Conservation (phyloP, 1,140 invertebrate genomes). For the Chlorops oryzae region DNA sequence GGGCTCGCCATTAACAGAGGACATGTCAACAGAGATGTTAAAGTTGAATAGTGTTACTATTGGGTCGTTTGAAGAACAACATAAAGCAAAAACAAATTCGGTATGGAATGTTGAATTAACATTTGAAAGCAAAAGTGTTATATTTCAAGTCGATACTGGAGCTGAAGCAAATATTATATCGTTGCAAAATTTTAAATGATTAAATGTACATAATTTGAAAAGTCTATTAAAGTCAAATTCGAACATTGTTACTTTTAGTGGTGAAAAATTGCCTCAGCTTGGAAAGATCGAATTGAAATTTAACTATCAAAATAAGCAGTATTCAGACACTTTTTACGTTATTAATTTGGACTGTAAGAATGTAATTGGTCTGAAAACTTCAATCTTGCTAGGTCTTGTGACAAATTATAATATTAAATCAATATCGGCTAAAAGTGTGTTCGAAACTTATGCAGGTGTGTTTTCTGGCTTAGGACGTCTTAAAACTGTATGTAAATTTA, state of each 20-base stretch:
- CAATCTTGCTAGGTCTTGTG: background rate
- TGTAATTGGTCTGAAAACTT: background rate
- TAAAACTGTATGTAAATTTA: no score
- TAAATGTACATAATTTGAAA: conserved; percentile 6
- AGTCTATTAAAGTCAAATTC: background rate
- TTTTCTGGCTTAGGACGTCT: background rate
- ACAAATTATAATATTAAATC: background rate
- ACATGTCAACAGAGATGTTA: background rate
- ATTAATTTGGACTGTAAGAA: background rate
- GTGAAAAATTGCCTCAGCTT: no score
- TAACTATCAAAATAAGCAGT: background rate
- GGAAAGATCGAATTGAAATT: conserved; percentile 1
- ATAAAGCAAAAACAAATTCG: background rate
- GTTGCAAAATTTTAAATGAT: conserved; percentile 11
- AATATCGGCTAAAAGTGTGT: no score
- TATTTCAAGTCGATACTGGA: conserved; percentile 22
- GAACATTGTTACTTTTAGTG: no score
- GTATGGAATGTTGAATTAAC: conserved; percentile 14
- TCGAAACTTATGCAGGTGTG: background rate
- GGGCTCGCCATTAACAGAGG: no score
- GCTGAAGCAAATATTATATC: conserved; percentile 21
- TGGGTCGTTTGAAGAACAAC: conserved; percentile 1
- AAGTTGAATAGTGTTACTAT: background rate
- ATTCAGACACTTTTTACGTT: conserved; percentile 1
- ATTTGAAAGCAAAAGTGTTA: conserved; percentile 13